phyloP scores from a whole-genome alignment of 2,888 invertebrate genomes.

The Scaptomyza reducta region DNA sequence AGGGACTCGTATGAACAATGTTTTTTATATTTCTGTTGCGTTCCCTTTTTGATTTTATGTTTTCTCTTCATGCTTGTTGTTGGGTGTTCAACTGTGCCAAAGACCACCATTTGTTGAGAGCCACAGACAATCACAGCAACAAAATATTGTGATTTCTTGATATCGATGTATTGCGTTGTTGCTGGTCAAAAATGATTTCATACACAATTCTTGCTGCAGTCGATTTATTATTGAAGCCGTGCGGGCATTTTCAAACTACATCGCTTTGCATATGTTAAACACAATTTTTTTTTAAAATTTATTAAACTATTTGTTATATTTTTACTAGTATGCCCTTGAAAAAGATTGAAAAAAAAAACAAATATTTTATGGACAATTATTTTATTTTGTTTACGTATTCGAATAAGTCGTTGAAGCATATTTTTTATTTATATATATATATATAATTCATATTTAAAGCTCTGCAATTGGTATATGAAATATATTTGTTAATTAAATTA shows the following conservation, averaged over 20 bases:
- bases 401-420: no score
- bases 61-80: background rate
- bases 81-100: background rate
- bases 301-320: no score
- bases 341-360: no score
- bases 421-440: no score
- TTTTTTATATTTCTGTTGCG: constrained; percentile 17
- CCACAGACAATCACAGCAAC: constrained; percentile 13
- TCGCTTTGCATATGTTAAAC: no score
- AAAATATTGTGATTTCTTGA: constrained; percentile 5
- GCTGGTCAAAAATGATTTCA: background rate
- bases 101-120: constrained; percentile 5
- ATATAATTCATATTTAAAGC: background rate
- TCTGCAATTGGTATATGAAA: background rate
- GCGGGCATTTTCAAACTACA: background rate
- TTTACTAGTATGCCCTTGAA: no score
- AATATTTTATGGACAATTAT: no score
- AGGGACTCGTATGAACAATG: constrained; percentile 30
- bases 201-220: background rate
- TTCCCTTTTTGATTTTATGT: background rate
- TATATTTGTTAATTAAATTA: background rate
- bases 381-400: no score
- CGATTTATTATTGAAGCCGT: background rate
- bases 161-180: background rate
- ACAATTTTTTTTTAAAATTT: background rate